phyloP scores from a whole-genome alignment of 64 coral and sea anemone genomes.

The Dendrophyllia cribrosa region DNA sequence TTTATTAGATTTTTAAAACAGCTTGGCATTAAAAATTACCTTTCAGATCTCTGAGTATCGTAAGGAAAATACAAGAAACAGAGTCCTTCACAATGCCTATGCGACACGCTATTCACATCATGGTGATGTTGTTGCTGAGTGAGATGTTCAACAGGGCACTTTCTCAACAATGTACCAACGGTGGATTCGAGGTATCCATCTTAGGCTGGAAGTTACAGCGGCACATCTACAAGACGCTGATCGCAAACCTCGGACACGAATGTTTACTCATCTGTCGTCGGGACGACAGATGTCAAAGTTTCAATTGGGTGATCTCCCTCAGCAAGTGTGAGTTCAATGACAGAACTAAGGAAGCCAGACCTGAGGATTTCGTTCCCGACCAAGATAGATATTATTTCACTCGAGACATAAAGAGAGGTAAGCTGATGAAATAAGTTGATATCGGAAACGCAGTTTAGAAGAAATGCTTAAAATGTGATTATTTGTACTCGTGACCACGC shows the following conservation, averaged over 20 bases:
- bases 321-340: neutral
- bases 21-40: too few relatives aligned
- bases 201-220: neutral
- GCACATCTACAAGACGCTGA: neutral
- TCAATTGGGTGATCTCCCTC: neutral
- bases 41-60: too few relatives aligned
- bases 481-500: too few relatives aligned
- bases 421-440: too few relatives aligned
- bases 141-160: neutral
- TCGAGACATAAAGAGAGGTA: neutral
- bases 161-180: neutral
- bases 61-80: too few relatives aligned
- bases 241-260: neutral
- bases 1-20: too few relatives aligned
- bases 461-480: too few relatives aligned
- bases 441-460: too few relatives aligned
- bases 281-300: neutral
- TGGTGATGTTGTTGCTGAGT: neutral
- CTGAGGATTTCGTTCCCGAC: neutral
- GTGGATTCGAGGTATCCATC: neutral
- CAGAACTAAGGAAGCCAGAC: neutral
- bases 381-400: slow-evolving; percentile 1
- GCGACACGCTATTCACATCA: too few relatives aligned
- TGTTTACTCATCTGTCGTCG: neutral
- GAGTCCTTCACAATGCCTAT: too few relatives aligned